Evolutionary conservation across 2,113 vertebrate genomes (phyloP).

Genomic region (Paramisgurnus dabryanus): DNA sequence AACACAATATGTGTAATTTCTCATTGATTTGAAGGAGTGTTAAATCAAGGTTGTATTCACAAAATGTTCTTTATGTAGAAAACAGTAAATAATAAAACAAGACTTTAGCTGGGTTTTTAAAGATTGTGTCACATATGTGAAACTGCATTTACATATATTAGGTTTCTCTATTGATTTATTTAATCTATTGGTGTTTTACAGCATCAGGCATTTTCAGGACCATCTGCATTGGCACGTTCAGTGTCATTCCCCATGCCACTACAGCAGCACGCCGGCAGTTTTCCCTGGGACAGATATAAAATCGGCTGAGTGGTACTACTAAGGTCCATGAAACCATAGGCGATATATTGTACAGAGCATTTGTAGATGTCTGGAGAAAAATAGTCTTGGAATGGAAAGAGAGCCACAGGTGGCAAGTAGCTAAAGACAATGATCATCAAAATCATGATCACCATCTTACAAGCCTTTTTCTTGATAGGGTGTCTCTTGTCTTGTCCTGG

Average conservation of each 20-base stretch:
- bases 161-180: no score
- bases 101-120: no score
- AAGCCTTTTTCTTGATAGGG: conserved; percentile 76
- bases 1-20: no score
- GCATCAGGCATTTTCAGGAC: neutral
- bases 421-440: conserved; percentile 75
- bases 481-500: conserved; percentile 72
- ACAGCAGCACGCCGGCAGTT: conserved; percentile 54
- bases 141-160: no score
- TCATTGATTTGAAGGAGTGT: no score
- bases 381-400: conserved; percentile 74
- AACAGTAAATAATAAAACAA: no score
- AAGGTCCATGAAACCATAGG: conserved; percentile 75
- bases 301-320: conserved; percentile 77
- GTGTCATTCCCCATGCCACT: conserved; percentile 23
- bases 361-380: conserved; percentile 62
- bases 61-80: no score
- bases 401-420: conserved; percentile 73
- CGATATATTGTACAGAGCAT: conserved; percentile 70
- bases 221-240: neutral
- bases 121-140: no score
- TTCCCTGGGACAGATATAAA: conserved; percentile 73
- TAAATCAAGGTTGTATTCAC: no score
- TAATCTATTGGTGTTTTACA: neutral
- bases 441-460: conserved; percentile 76